A percentile compares a stretch with the other conserved stretches of the same genome.
phyloP scores from a whole-genome alignment of 2,888 invertebrate genomes.

The Acanthosepion lycidas region DNA sequence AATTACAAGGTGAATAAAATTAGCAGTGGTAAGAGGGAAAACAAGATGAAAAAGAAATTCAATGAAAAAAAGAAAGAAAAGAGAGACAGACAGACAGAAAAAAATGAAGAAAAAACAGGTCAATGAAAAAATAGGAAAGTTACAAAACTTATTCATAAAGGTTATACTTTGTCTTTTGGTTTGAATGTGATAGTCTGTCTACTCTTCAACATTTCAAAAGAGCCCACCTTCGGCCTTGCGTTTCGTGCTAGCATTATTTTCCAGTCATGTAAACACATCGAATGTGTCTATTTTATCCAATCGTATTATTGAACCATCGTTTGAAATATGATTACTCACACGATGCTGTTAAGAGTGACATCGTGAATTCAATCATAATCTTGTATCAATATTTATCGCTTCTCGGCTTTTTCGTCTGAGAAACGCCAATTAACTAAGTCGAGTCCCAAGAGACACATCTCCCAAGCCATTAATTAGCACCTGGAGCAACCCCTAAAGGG shows the following conservation, averaged over 20 bases:
- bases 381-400: no score
- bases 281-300: neutral
- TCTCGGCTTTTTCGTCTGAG: no score
- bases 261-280: neutral
- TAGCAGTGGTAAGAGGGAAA: neutral
- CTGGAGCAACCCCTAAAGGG: no score
- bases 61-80: neutral
- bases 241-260: neutral
- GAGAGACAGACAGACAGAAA: neutral
- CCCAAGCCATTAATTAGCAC: no score
- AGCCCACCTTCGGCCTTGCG: no score
- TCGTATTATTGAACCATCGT: neutral
- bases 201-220: no score
- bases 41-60: neutral
- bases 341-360: neutral
- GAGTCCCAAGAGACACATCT: no score
- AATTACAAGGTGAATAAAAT: neutral
- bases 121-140: neutral
- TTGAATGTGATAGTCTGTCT: no score
- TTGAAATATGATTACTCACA: neutral
- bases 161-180: no score
- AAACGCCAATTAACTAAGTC: no score
- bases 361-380: neutral
- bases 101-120: neutral
- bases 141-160: no score